Evolutionary conservation across 1,140 invertebrate species (phyloP).

Genomic region (Nylanderia fulva): DNA sequence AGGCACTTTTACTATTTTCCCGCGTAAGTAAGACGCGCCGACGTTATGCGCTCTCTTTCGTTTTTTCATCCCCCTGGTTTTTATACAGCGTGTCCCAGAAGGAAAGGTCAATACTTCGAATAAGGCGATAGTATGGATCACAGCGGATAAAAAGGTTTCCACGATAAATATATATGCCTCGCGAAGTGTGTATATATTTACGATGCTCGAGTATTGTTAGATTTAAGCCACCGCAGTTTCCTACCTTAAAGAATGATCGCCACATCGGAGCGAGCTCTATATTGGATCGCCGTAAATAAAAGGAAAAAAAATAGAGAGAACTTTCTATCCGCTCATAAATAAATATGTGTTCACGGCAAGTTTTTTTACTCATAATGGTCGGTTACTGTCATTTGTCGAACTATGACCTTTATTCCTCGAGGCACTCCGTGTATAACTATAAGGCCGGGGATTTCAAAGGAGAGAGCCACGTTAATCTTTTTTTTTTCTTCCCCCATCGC

Average conservation of each 20-base stretch:
- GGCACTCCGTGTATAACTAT: not conserved
- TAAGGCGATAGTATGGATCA: not conserved
- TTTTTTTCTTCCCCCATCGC: not conserved
- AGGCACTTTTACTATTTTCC: slow-evolving; percentile 48
- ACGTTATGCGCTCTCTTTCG: not conserved
- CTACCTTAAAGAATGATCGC: not conserved
- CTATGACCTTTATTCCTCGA: slow-evolving; percentile 38
- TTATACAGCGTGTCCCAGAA: slow-evolving; percentile 2
- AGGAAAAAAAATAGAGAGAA: not conserved
- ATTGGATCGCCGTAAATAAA: not conserved
- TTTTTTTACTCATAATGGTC: slow-evolving; percentile 11
- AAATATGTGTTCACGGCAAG: not conserved
- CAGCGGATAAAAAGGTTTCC: not conserved
- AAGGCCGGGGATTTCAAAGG: slow-evolving; percentile 10
- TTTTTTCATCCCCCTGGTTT: not conserved
- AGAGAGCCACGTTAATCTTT: slow-evolving; percentile 9
- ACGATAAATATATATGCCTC: not conserved
- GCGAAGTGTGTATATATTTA: not conserved
- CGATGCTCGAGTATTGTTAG: not conserved
- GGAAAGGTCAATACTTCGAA: slow-evolving; percentile 45
- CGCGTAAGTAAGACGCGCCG: slow-evolving; percentile 26
- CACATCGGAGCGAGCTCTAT: not conserved
- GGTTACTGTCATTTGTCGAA: slow-evolving; percentile 19
- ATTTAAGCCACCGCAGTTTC: slow-evolving; percentile 1
- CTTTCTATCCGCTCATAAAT: not conserved